Evolutionary conservation across 2,113 vertebrate genomes (phyloP).

Genomic region (Sander lucioperca): DNA sequence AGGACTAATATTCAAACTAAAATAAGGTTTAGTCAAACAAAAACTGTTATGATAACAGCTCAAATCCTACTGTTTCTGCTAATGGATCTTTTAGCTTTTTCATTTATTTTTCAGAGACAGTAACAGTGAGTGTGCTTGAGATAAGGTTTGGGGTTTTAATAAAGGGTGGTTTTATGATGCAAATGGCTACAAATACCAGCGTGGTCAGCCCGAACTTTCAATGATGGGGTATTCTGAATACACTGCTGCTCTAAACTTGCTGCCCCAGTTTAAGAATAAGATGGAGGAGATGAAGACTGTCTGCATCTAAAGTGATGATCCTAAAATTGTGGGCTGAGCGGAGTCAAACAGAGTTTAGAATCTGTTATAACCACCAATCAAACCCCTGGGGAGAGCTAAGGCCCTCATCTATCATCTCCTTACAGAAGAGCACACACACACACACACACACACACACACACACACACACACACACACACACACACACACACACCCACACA

Average conservation of each 20-base stretch:
- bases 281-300: constrained; percentile 21
- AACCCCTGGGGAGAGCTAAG: constrained; percentile 42
- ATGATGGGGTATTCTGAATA: background rate
- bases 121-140: background rate
- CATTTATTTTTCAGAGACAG: background rate
- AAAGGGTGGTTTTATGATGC: background rate
- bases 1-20: background rate
- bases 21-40: background rate
- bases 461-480: background rate
- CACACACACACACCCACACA: background rate
- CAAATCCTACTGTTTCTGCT: background rate
- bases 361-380: constrained; percentile 29
- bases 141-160: background rate
- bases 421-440: background rate
- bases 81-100: background rate
- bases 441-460: background rate
- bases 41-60: background rate
- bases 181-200: background rate
- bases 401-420: constrained; percentile 25
- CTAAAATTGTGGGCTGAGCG: constrained; percentile 21
- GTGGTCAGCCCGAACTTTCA: background rate
- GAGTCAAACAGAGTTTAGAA: constrained; percentile 32
- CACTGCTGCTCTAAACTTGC: background rate
- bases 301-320: constrained; percentile 31
- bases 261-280: constrained; percentile 7